Conservation (phyloP, 2,113 vertebrate genomes). For the Myotis lucifugus region DNA sequence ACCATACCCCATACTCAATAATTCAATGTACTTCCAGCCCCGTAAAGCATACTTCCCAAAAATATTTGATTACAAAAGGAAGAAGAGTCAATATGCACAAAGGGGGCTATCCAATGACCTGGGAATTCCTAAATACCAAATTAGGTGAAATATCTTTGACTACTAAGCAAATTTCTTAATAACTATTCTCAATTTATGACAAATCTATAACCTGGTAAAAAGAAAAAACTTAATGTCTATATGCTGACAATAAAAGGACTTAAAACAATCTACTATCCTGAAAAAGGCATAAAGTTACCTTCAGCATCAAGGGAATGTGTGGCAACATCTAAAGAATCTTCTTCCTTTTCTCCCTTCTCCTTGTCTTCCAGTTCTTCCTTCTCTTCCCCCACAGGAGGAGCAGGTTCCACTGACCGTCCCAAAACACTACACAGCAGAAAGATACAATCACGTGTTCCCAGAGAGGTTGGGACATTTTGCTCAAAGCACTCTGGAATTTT, state of each 20-base stretch:
- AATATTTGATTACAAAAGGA: not conserved
- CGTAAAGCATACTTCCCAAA: not conserved
- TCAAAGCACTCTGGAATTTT: conserved; percentile 38
- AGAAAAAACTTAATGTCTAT: not conserved
- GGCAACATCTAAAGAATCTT: conserved; percentile 43
- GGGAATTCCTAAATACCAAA: conserved; percentile 42
- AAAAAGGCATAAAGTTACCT: conserved; percentile 79
- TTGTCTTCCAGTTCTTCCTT: conserved; percentile 48
- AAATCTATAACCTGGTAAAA: not conserved
- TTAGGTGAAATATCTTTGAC: conserved; percentile 12
- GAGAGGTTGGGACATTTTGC: not conserved
- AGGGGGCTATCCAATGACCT: not conserved
- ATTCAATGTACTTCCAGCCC: not conserved
- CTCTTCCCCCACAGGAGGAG: conserved; percentile 44
- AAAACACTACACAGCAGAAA: conserved; percentile 74
- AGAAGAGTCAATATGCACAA: not conserved
- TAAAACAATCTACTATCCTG: not conserved
- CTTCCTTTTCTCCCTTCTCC: conserved; percentile 48
- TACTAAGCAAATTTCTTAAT: conserved; percentile 44
- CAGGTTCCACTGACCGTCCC: conserved; percentile 57
- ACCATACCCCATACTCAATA: not conserved
- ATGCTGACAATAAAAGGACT: not conserved
- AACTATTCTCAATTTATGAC: conserved; percentile 30
- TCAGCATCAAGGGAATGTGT: conserved; percentile 48
- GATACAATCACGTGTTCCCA: conserved; percentile 10